Evolutionary conservation across 1,140 invertebrate genomes (phyloP), one percentile per base, ranked within the genome.

Genomic region (Zelostemma sp.): DNA sequence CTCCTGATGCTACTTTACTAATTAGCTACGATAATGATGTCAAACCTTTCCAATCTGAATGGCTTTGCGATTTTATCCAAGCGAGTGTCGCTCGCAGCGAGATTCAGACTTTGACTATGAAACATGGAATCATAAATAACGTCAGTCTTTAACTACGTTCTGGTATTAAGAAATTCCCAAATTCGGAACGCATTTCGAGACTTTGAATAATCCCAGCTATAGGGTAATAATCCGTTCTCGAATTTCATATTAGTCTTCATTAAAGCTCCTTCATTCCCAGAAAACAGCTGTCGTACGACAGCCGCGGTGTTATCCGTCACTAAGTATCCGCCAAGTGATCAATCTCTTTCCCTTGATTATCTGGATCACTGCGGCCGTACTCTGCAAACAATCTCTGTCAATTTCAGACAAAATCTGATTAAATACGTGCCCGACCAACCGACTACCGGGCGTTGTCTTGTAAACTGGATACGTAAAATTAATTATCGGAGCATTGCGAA

Each of bases 401-500:
- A 80, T 80, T 82, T 79, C 61, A 73, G 50, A 64, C 51, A 67
- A 78, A 82, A 83, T 81, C 75, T 78, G 81, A 84, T 83, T 82
- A 80, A 73, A 63, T 73, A 65, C 74, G 71, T 73, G 71, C 77
- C 74, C 56, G 46, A 56, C 41, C 58, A 55, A 53, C 14, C 62
- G 40, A 48, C 62, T 62, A 63, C 70, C 62, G 72, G 51, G 48
- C 53, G 60, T 61, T 62, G 64, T 50, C 80, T 83, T 77, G 76
- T 80, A 83, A 81, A 82, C 81, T 77, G 81, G 76, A 83, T 84
- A 78, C 81, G 79, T 80, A 77, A 84, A 84, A 84, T 84, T 83
- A 84, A 84, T 84, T 83, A 82, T 78, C 78, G 77, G 66, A 64
- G 57, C 70, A 72, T 63, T 72, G 55, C 64, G 64, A 75, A 76